These are phyloP conservation scores for Genyomyrus donnyi DNA, from an alignment of 2,113 vertebrate genomes.

Conservation along the genomic window DNA sequence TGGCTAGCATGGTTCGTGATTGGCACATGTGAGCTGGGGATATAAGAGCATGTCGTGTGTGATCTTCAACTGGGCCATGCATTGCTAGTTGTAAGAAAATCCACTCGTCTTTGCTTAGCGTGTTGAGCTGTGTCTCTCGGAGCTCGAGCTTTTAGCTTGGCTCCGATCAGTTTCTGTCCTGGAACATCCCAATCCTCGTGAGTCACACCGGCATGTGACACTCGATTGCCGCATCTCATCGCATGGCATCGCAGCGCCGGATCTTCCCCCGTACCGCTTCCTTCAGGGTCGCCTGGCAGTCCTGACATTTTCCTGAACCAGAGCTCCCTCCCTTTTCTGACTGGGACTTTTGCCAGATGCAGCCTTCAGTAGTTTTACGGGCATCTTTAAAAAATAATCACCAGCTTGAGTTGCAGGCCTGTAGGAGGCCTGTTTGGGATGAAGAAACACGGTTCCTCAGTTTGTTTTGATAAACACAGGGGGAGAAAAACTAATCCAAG, in stretches of 20 bases:
- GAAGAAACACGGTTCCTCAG: neutral
- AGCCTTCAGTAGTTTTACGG: neutral
- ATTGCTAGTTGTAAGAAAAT: neutral
- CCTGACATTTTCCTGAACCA: neutral
- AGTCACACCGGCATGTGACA: neutral
- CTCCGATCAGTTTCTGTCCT: neutral
- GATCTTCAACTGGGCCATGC: neutral
- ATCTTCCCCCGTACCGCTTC: neutral
- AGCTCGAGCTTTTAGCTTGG: neutral
- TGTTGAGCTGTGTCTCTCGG: neutral
- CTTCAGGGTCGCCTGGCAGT: neutral
- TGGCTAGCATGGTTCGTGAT: neutral
- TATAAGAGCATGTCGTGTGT: neutral
- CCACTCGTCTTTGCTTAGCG: neutral
- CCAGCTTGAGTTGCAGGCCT: neutral
- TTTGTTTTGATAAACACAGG: neutral
- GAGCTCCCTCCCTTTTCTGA: neutral
- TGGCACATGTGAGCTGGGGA: neutral
- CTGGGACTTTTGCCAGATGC: neutral
- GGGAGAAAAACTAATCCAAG: neutral
- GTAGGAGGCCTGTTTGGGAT: neutral
- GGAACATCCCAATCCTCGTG: neutral
- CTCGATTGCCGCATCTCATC: neutral
- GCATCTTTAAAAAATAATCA: neutral
- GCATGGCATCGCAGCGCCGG: neutral